These are phyloP conservation scores for Galerucella pusilla DNA, from an alignment of 2,888 invertebrate genomes.

Conservation along the genomic window DNA sequence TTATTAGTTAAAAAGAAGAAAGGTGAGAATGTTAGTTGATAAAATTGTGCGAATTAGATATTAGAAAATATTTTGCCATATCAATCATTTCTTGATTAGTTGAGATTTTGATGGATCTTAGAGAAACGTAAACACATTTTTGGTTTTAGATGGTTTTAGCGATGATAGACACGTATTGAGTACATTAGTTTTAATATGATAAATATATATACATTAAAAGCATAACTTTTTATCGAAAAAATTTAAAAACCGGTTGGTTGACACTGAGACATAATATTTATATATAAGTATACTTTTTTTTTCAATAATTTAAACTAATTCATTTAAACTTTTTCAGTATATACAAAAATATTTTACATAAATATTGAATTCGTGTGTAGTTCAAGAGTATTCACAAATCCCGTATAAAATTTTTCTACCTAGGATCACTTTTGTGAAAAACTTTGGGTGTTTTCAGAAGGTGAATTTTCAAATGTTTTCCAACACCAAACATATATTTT, in stretches of 20 bases:
- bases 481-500: not conserved
- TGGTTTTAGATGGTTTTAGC: constrained; percentile 22
- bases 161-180: constrained; percentile 23
- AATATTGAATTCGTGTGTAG: constrained; percentile 38
- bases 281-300: constrained; percentile 14
- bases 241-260: constrained; percentile 23
- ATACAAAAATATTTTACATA: constrained; percentile 48
- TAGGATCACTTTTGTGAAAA: constrained; percentile 18
- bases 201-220: constrained; percentile 34
- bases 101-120: not conserved
- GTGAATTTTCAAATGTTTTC: not conserved
- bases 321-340: constrained; percentile 40
- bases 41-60: not conserved
- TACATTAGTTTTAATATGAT: constrained; percentile 19
- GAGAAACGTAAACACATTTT: not conserved
- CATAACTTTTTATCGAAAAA: constrained; percentile 26
- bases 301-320: constrained; percentile 24
- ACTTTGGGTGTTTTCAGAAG: constrained; percentile 2
- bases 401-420: constrained; percentile 36
- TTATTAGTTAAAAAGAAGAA: too few relatives aligned
- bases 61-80: not conserved
- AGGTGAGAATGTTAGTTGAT: not conserved
- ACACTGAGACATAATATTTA: constrained; percentile 38
- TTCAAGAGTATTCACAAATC: constrained; percentile 36
- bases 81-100: constrained; percentile 2